These are phyloP conservation scores for Spodoptera picta DNA, from an alignment of 2,888 invertebrate genomes.

Conservation along the genomic window DNA sequence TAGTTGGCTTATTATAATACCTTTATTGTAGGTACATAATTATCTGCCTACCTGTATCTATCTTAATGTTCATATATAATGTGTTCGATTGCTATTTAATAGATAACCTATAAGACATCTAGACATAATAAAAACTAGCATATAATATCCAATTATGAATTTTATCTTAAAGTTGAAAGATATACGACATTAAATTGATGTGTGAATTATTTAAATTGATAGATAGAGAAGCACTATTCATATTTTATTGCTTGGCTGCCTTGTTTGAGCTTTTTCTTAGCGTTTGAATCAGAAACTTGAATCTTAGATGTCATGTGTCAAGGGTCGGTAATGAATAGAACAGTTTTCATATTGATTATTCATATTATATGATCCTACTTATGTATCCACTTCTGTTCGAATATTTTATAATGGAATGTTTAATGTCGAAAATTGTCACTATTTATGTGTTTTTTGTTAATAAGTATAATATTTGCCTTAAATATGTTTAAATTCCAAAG, in stretches of 20 bases:
- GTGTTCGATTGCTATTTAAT: no score
- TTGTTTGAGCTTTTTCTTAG: conserved; percentile 8
- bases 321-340: no score
- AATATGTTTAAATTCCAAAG: no score
- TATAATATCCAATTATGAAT: conserved; percentile 50
- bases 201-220: conserved; percentile 54
- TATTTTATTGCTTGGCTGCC: conserved; percentile 18
- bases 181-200: conserved; percentile 43
- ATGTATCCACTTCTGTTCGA: no score
- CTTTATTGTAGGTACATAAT: no score
- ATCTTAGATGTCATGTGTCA: conserved; percentile 6
- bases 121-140: conserved; percentile 26
- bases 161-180: conserved; percentile 48
- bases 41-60: conserved; percentile 2
- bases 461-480: no score
- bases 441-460: no score
- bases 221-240: conserved; percentile 32
- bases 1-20: background rate
- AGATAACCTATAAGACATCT: conserved; percentile 6
- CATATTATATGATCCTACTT: no score
- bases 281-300: background rate
- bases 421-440: conserved; percentile 6
- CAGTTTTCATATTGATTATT: no score
- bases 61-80: background rate
- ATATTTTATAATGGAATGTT: background rate